Percentiles rank a stretch among this genome's conserved stretches.
Conservation (phyloP, 2,888 invertebrate species). For the Yponomeuta plumbellus region DNA sequence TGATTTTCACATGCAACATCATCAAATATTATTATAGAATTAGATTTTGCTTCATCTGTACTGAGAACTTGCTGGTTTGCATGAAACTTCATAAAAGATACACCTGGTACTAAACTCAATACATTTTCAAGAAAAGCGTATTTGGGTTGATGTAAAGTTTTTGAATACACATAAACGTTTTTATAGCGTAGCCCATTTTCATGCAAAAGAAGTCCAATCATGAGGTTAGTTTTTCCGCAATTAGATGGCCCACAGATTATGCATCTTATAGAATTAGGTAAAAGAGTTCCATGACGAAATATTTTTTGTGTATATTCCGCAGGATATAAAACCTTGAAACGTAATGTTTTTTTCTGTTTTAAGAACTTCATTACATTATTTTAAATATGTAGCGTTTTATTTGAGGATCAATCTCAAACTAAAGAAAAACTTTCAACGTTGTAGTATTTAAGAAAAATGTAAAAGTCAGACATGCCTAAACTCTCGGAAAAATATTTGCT, state of each 20-base stretch:
- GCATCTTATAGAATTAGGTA: too few species aligned
- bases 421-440: too few species aligned
- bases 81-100: slow-evolving; percentile 27
- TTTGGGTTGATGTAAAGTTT: slow-evolving; percentile 33
- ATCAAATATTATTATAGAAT: slow-evolving; percentile 19
- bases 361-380: too few species aligned
- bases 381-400: too few species aligned
- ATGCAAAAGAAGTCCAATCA: slow-evolving; percentile 34
- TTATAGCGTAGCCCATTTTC: slow-evolving; percentile 40
- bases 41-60: slow-evolving; percentile 11
- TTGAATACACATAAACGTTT: slow-evolving; percentile 45
- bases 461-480: too few species aligned
- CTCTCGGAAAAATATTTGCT: too few species aligned
- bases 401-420: too few species aligned
- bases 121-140: slow-evolving; percentile 31
- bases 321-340: too few species aligned
- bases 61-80: slow-evolving; percentile 17
- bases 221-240: slow-evolving; percentile 30
- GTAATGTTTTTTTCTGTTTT: too few species aligned
- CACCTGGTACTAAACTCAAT: slow-evolving; percentile 25
- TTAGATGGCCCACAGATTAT: too few species aligned
- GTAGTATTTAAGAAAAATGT: too few species aligned
- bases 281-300: background rate
- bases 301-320: too few species aligned
- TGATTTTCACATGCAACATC: slow-evolving; percentile 21